phyloP scores from a whole-genome alignment of 2,888 invertebrate species.

The Corbicula japonica region DNA sequence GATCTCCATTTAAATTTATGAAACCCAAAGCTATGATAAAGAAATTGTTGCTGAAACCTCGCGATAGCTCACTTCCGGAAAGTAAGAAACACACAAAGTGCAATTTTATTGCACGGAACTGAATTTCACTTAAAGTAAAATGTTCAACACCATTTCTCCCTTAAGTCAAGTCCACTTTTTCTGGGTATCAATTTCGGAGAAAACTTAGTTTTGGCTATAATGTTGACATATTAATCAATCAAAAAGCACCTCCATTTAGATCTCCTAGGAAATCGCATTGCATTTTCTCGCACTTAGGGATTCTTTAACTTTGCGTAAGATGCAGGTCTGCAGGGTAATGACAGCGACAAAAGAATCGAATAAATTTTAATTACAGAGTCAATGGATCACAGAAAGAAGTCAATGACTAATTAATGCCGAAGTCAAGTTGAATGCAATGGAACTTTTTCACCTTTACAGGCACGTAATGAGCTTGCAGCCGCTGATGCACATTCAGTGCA shows the following conservation, averaged over 20 bases:
- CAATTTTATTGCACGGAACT: constrained; percentile 46
- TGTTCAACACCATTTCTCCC: constrained; percentile 43
- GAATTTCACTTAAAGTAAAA: constrained; percentile 56
- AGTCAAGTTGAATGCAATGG: constrained; percentile 23
- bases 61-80: constrained; percentile 29
- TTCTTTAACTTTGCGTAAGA: constrained; percentile 36
- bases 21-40: too few species aligned
- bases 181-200: constrained; percentile 58
- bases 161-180: constrained; percentile 58
- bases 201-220: constrained; percentile 55
- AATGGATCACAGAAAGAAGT: constrained; percentile 39
- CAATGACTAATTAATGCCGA: constrained; percentile 44
- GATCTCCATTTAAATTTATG: too few species aligned
- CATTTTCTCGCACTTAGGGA: constrained; percentile 59
- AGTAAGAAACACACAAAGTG: constrained; percentile 25
- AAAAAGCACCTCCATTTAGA: constrained; percentile 40
- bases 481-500: too few species aligned
- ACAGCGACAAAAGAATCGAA: constrained; percentile 43
- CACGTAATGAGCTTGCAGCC: constrained; percentile 20
- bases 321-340: constrained; percentile 43
- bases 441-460: constrained; percentile 22
- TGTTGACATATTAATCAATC: constrained; percentile 69
- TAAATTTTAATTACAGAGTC: constrained; percentile 56
- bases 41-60: too few species aligned
- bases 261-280: constrained; percentile 61